Evolutionary conservation across 2,888 invertebrate genomes (phyloP).

Genomic region (Macaria notata): DNA sequence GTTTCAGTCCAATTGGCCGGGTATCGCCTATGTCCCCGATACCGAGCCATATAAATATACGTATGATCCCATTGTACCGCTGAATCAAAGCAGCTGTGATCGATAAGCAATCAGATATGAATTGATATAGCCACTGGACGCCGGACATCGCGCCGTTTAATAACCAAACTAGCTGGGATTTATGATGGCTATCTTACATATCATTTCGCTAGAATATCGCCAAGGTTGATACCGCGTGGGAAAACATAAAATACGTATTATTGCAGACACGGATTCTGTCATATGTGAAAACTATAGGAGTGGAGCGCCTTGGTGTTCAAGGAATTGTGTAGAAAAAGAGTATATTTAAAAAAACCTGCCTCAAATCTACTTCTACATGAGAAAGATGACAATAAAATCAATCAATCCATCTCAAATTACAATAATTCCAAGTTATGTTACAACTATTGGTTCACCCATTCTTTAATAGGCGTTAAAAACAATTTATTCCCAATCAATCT

Average conservation of each 20-base stretch:
- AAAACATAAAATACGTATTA: neutral
- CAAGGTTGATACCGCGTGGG: neutral
- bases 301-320: neutral
- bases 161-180: slow-evolving; percentile 9
- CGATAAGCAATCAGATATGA: slow-evolving; percentile 51
- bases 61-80: slow-evolving; percentile 50
- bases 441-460: too few relatives aligned
- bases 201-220: neutral
- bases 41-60: slow-evolving; percentile 53
- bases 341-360: too few relatives aligned
- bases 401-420: too few relatives aligned
- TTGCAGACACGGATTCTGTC: neutral
- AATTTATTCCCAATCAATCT: too few relatives aligned
- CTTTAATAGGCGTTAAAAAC: too few relatives aligned
- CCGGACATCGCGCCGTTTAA: slow-evolving; percentile 12
- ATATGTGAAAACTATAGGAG: neutral
- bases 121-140: slow-evolving; percentile 25
- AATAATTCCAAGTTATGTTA: too few relatives aligned
- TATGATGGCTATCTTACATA: slow-evolving; percentile 6
- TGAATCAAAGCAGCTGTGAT: slow-evolving; percentile 59
- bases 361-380: too few relatives aligned
- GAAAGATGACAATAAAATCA: too few relatives aligned
- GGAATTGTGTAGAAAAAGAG: too few relatives aligned
- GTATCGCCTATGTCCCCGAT: slow-evolving; percentile 75
- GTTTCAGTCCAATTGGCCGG: slow-evolving; percentile 80